Conservation (phyloP, 2,888 invertebrate genomes). For the Papilio demoleus region DNA sequence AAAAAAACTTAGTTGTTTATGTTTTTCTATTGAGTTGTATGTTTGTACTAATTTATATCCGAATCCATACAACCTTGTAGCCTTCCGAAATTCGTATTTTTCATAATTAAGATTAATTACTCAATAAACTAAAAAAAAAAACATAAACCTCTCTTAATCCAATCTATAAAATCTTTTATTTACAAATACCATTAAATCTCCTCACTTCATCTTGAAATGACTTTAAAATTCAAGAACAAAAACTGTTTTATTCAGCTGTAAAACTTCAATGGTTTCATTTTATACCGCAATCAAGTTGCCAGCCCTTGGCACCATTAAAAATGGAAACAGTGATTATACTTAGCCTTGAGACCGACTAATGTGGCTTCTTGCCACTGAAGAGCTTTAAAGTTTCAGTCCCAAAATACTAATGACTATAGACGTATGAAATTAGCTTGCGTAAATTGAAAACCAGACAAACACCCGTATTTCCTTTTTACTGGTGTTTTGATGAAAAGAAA, state of each 20-base stretch:
- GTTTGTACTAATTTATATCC: too few species aligned
- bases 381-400: conserved; percentile 8
- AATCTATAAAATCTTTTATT: conserved; percentile 16
- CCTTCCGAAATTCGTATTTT: background rate
- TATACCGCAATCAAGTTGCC: conserved; percentile 25
- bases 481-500: background rate
- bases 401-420: conserved; percentile 3
- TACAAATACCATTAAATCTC: conserved; percentile 8
- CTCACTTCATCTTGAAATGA: conserved; percentile 9
- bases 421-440: background rate
- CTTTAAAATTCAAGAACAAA: background rate
- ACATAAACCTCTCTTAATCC: background rate
- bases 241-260: conserved; percentile 21
- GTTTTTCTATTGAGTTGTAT: too few species aligned
- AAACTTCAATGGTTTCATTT: conserved; percentile 21
- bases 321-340: conserved; percentile 23
- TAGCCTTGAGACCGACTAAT: conserved; percentile 21
- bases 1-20: too few species aligned
- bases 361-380: conserved; percentile 12
- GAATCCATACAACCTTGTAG: too few species aligned
- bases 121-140: background rate
- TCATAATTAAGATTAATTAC: background rate
- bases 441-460: background rate
- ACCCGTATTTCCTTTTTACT: background rate
- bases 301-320: conserved; percentile 29